These are phyloP conservation scores for Drosophila baimaii DNA, from an alignment of 1,140 invertebrate species.

Conservation along the genomic window DNA sequence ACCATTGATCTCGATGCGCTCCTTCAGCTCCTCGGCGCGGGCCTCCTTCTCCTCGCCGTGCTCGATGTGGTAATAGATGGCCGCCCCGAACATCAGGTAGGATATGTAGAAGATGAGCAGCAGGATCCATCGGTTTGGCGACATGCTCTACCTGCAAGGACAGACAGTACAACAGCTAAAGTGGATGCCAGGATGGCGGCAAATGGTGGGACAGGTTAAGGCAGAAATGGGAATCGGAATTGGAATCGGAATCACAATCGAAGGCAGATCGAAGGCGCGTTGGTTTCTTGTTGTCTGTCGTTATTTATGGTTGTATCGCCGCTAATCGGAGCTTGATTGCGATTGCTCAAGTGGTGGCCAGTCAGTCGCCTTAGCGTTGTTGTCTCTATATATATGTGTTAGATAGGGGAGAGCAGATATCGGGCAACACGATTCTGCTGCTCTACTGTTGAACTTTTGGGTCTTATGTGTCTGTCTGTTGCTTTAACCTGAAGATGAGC, in stretches of 20 bases:
- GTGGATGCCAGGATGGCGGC: not conserved
- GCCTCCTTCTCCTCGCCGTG: slow-evolving; percentile 87
- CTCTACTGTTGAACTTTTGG: not conserved
- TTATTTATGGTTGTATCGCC: slow-evolving; percentile 71
- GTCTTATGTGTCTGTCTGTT: slow-evolving; percentile 6
- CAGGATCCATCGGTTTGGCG: slow-evolving; percentile 91
- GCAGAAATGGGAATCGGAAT: not conserved
- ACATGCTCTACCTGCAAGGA: slow-evolving; percentile 86
- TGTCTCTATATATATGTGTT: slow-evolving; percentile 48
- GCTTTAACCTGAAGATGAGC: not conserved
- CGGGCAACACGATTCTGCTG: not conserved
- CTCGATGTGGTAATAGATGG: slow-evolving; percentile 91
- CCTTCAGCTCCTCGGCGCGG: slow-evolving; percentile 85
- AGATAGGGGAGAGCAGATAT: slow-evolving; percentile 30
- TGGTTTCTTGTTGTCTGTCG: slow-evolving; percentile 44
- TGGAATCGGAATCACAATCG: slow-evolving; percentile 7
- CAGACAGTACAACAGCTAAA: slow-evolving; percentile 6
- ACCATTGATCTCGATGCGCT: slow-evolving; percentile 90
- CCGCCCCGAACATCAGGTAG: slow-evolving; percentile 90
- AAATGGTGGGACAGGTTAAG: not conserved
- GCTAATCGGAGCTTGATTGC: slow-evolving; percentile 74
- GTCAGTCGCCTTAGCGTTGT: slow-evolving; percentile 24
- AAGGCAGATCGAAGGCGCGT: not conserved
- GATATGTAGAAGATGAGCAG: slow-evolving; percentile 90
- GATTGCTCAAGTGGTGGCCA: slow-evolving; percentile 63